phyloP scores from a whole-genome alignment of 2,113 vertebrate species.

The Furnarius figulus region DNA sequence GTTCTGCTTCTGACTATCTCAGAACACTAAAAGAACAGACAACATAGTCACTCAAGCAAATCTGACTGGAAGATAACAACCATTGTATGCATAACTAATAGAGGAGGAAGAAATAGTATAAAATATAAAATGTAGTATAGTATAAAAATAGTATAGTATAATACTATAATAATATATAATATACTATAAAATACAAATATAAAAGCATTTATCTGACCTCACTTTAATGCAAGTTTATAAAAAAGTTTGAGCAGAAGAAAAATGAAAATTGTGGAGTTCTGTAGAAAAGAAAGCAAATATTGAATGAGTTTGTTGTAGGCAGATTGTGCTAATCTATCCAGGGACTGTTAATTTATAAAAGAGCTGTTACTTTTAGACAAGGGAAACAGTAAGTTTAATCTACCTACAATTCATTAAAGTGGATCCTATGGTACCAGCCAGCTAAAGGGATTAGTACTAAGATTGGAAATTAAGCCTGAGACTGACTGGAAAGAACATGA shows the following conservation, averaged over 20 bases:
- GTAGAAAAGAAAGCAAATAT: neutral
- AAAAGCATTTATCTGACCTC: neutral
- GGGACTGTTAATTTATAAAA: neutral
- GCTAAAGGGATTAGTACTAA: neutral
- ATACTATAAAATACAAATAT: too few relatives aligned
- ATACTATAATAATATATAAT: too few relatives aligned
- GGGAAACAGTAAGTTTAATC: neutral
- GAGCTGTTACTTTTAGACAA: neutral
- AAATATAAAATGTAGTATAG: too few relatives aligned
- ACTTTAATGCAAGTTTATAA: neutral
- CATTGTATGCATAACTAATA: neutral
- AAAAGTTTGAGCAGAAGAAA: neutral
- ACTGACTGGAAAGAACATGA: neutral
- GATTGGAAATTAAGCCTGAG: neutral
- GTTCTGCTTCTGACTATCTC: neutral
- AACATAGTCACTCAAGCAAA: rapidly evolving
- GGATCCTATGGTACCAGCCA: neutral
- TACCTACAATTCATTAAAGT: neutral
- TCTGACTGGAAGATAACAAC: neutral
- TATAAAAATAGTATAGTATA: too few relatives aligned
- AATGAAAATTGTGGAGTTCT: neutral
- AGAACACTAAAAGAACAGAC: neutral
- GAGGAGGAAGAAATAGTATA: neutral
- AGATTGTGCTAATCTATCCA: neutral
- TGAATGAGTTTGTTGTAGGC: neutral